Evolutionary conservation across 1,140 invertebrate species (phyloP), one percentile per base, ranked within the genome.

Genomic region (Trichonephila clavata): DNA sequence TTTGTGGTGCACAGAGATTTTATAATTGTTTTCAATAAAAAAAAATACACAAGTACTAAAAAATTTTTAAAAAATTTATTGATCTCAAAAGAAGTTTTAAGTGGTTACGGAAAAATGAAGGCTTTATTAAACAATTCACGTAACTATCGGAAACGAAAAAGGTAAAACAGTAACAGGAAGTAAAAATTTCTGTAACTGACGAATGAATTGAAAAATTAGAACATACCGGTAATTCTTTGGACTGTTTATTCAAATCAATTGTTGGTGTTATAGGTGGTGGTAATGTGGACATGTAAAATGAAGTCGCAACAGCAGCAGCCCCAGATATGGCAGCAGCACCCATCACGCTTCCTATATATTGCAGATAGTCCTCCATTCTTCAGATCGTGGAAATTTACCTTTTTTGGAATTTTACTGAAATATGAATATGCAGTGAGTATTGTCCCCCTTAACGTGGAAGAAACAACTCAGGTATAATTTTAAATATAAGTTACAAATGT

Each of bases 161-260:
- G n/a, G n/a, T n/a, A 43, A 43, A 43, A 43, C 2, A 7, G 3
- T 4, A 43, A 50, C 50, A 13, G 1, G 10, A 50, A 5, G 1
- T 50, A 10, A 50, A 50, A 50, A 50, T 50, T 50, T 50, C 50
- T 50, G 10, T 13, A 27, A 68, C 14, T 8, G 27, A 14, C 14
- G 27, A 39, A 50, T 24, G 0, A 68, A 24, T 0, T 68, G 65
- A 6, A 68, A 61, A 18, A 81, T 32, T 43, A 14, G 7, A 57
- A 95, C 96, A 97, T 95, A 97, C 97, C 96, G 97, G 96, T 96
- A 97, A 96, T 92, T 97, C 95, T 87, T 96, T 95, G 95, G 96
- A 97, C 96, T 98, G 97, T 95, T 97, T 97, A 95, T 97, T 96
- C 89, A 98, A 96, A 94, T 97, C 97, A 95, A 98, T 97, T 94